These are phyloP conservation scores for Phodopus roborovskii DNA, from an alignment of 2,113 vertebrate species.

Conservation along the genomic window DNA sequence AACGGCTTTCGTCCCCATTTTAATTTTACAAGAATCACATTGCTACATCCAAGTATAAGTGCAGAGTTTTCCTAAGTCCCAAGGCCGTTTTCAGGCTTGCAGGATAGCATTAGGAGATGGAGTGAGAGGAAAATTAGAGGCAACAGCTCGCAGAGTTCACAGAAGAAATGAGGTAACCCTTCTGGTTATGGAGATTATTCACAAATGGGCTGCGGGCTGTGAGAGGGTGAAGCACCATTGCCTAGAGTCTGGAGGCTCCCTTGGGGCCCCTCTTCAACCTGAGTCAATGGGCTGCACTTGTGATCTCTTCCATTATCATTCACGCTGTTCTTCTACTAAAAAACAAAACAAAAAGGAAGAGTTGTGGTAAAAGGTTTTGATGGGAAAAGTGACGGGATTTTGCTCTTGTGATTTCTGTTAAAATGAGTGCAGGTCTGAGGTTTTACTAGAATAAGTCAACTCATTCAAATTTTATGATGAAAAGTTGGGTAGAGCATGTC, in stretches of 20 bases:
- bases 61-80: neutral
- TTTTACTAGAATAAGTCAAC: neutral
- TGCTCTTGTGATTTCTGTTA: neutral
- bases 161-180: neutral
- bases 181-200: neutral
- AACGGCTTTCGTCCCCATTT: conserved; percentile 21
- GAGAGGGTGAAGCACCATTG: neutral
- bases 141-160: neutral
- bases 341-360: neutral
- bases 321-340: neutral
- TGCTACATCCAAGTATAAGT: neutral
- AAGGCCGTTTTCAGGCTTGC: neutral
- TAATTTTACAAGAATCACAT: conserved; percentile 21
- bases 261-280: neutral
- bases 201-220: neutral
- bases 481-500: too few species aligned
- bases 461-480: neutral
- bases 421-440: neutral
- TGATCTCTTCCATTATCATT: neutral
- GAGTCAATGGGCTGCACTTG: neutral
- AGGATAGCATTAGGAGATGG: neutral
- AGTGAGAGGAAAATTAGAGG: neutral
- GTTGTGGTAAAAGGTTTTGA: neutral
- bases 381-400: neutral
- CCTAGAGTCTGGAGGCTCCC: neutral